Percentiles rank a stretch among this genome's conserved stretches.
Evolutionary conservation across 2,113 vertebrate genomes (phyloP).

Genomic region (Hippoglossus stenolepis): DNA sequence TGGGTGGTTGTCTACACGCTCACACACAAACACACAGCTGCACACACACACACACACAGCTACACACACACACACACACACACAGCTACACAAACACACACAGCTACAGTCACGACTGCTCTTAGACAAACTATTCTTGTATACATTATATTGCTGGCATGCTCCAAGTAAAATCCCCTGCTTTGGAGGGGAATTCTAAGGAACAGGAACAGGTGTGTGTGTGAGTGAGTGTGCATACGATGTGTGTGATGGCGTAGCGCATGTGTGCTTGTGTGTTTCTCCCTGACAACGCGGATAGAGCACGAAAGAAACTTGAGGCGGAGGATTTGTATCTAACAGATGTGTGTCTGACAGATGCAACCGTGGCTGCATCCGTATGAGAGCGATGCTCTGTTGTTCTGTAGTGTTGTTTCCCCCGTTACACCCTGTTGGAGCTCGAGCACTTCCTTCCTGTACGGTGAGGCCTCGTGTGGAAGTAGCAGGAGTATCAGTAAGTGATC

Average conservation of each 20-base stretch:
- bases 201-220: conserved; percentile 51
- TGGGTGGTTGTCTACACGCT: conserved; percentile 75
- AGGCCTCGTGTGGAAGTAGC: conserved; percentile 27
- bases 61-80: conserved; percentile 13
- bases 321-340: conserved; percentile 44
- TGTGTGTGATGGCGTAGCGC: conserved; percentile 9
- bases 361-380: conserved; percentile 8
- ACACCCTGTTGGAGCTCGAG: not conserved
- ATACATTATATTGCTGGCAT: conserved; percentile 56
- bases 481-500: conserved; percentile 49
- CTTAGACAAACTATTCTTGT: conserved; percentile 73
- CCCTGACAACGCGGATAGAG: conserved; percentile 1
- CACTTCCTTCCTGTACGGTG: conserved; percentile 6
- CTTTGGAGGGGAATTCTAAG: conserved; percentile 73
- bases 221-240: conserved; percentile 3
- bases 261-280: conserved; percentile 25
- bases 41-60: conserved; percentile 29
- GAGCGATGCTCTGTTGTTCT: conserved; percentile 21
- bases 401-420: conserved; percentile 4
- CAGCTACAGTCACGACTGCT: conserved; percentile 67
- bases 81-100: conserved; percentile 36
- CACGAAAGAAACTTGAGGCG: conserved; percentile 32
- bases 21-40: conserved; percentile 37
- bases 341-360: conserved; percentile 46
- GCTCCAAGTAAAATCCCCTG: conserved; percentile 65